A percentile compares a stretch with the other conserved stretches of the same genome.
Evolutionary conservation across 2,797 vertebrate genomes (phyloP).

Genomic region (Parotocinclus haroldoi): DNA sequence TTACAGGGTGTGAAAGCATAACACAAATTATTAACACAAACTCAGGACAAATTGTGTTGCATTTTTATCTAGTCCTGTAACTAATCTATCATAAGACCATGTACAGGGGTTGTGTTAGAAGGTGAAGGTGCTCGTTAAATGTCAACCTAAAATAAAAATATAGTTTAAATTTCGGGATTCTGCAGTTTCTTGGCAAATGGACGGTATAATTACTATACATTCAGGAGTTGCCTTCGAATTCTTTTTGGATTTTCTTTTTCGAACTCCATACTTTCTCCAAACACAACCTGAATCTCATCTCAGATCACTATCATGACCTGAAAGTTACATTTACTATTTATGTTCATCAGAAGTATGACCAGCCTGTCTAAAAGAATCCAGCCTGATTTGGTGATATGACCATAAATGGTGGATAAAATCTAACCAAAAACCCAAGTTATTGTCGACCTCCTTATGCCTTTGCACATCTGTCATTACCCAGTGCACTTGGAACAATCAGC

Average conservation of each 20-base stretch:
- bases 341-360: constrained; percentile 12
- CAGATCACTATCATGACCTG: constrained; percentile 4
- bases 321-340: constrained; percentile 4
- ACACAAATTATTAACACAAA: too few species aligned
- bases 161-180: too few species aligned
- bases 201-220: too few species aligned
- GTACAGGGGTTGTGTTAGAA: too few species aligned
- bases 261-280: background rate
- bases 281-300: background rate
- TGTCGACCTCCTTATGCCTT: background rate
- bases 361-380: background rate
- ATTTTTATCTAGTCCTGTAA: too few species aligned
- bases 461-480: background rate
- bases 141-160: too few species aligned
- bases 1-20: too few species aligned
- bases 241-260: too few species aligned
- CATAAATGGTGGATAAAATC: constrained; percentile 10
- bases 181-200: too few species aligned
- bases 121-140: too few species aligned
- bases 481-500: background rate
- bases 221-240: background rate
- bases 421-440: constrained; percentile 3
- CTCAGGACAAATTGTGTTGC: too few species aligned
- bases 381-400: constrained; percentile 6
- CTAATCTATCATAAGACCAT: too few species aligned